Evolutionary conservation across 2,888 invertebrate genomes (phyloP), one percentile per base, ranked within the genome.

Genomic region (Ariolimax columbianus): DNA sequence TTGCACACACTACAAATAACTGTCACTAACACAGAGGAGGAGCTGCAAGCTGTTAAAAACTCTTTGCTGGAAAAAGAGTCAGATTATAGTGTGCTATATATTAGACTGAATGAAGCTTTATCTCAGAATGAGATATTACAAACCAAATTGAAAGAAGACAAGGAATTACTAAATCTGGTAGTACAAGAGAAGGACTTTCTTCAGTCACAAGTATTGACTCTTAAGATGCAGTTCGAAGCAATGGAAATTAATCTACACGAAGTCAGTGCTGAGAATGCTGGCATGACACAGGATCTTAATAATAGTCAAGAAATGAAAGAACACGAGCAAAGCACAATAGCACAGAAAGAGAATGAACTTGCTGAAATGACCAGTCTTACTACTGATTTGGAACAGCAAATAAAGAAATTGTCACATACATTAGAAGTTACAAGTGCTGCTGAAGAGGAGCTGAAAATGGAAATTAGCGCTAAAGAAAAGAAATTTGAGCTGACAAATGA

Each of bases 101-200:
- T 40, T 1, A 72, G 51, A 30, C 33, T 73, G 17, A 78, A 70
- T 40, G 70, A 79, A 43, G 26, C 26, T 14, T 43, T 87, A 14
- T 73, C 85, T 63, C 77, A 85, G 33, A 82, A 72, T 66, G 73
- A 70, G 3, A 47, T 77, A 30, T n/a, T 85, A 19, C 51, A 83
- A 63, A 40, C 30, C n/a, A 36, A 19, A 3, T 23, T 81, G 19
- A 38, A 2, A 17, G 63, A 66, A 38, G 83, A 68, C 47, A 83
- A 85, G n/a, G 51, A 80, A 63, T 26, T 23, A 40, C 33, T 47
- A 72, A n/a, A 30, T 23, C 23, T 66, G 33, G 38, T 85, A 33
- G 79, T 68, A 26, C n/a, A 59, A 4, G 47, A 75, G 38, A 47
- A 72, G 38, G 59, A 59, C 17, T 43, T 14, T 9, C 33, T 43